Evolutionary conservation across 2,113 vertebrate species (phyloP).

Genomic region (Pangasianodon hypophthalmus): DNA sequence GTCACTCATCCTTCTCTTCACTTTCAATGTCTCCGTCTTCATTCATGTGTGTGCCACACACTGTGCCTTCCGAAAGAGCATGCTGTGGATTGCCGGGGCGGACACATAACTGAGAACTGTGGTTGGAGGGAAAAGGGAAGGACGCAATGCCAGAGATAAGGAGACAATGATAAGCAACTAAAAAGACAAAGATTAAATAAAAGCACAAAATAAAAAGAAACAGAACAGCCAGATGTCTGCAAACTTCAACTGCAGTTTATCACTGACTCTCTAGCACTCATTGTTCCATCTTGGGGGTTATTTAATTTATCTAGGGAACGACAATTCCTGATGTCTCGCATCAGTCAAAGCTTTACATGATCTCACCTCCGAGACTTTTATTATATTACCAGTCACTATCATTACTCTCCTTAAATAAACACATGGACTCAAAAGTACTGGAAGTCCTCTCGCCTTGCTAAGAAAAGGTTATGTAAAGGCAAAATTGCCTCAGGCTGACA

Average conservation of each 20-base stretch:
- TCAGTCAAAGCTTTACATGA: conserved; percentile 18
- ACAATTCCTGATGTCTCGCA: conserved; percentile 7
- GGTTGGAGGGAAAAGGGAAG: neutral
- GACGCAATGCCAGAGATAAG: neutral
- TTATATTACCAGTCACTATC: conserved; percentile 5
- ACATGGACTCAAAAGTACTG: conserved; percentile 20
- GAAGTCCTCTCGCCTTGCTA: neutral
- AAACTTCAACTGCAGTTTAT: neutral
- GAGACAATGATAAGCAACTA: neutral
- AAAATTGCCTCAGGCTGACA: conserved; percentile 24
- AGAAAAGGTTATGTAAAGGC: conserved; percentile 25
- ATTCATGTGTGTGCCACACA: conserved; percentile 17
- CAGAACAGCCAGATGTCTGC: neutral
- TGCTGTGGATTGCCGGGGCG: conserved; percentile 25
- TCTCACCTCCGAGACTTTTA: conserved; percentile 15
- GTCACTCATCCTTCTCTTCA: conserved; percentile 8
- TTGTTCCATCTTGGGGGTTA: neutral
- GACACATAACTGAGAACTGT: conserved; percentile 23
- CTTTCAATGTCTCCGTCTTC: neutral
- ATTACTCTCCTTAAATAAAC: conserved; percentile 38
- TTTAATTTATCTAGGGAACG: conserved; percentile 20
- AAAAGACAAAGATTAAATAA: conserved; percentile 14
- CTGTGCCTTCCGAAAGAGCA: conserved; percentile 38
- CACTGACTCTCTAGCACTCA: neutral
- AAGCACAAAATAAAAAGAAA: neutral